Base-by-base conservation (phyloP, 1,140 invertebrate species). In the Drosophila burlai region DNA sequence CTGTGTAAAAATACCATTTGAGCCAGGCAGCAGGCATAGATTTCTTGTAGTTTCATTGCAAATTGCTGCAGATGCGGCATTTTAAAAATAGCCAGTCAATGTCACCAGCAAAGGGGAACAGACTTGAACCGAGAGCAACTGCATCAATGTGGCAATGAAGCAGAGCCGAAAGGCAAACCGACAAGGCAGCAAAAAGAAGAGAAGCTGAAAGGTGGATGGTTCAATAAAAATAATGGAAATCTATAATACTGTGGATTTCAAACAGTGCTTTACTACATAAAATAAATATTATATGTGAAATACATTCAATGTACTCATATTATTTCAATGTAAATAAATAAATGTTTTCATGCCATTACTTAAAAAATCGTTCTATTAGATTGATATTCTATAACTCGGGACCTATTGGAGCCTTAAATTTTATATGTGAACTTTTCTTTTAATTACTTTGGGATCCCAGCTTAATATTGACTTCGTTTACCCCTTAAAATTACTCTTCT, bases 61-160 rank as follows among this genome's bases (percentile, higher is more conserved):
- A 87, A 83, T 83, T 65, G 76, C 59, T 83, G 83, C 78, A 83
- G 64, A 72, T 72, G 62, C 81, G 49, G 66, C 67, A 67, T 89
- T 57, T 89, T 90, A 89, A 84, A 89, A 90, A 89, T 89, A 89
- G 85, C 78, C 83, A 69, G 76, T 80, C 49, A 52, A 83, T 87
- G 84, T 87, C 84, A 89, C 76, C 83, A 68, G 61, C 69, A 75
- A 66, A 64, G 52, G 54, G 58, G 54, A 55, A 29, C 54, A 38
- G 54, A 52, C 66, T 60, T 38, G 29, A 59, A 43, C 45, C 54
- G 52, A 62, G 59, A 50, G 80, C 80, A 82, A 83, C 68, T 76
- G 71, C 84, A 81, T 81, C 84, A 59, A 89, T 80, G 80, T 76
- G 83, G 75, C 83, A 86, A 86, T 86, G 76, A 86, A 57, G 80